Evolutionary conservation across 2,797 vertebrate species (phyloP), one percentile per base, ranked within the genome.

Genomic region (Ibycter americanus): DNA sequence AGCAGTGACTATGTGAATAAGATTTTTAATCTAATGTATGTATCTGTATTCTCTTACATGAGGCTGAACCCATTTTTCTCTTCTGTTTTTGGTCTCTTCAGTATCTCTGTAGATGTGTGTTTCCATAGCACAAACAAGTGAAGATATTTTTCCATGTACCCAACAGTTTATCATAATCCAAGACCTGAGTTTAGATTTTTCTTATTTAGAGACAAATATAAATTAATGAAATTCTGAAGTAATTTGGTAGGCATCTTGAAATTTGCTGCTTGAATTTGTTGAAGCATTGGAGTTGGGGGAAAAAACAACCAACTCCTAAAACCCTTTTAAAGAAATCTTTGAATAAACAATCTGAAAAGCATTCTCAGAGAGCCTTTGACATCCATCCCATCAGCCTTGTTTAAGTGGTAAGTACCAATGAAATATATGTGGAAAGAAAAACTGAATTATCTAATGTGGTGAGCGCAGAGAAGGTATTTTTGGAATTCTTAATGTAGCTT

Each of bases 401-500:
- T 96, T 80, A 91, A 34, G 13, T 96, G 88, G 74, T 76, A 74
- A 76, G 18, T 91, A 95, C 46, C 93, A 96, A 89, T 84, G 96
- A 92, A 86, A 80, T 25, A 31, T 47, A 40, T 54, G 56, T 90
- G 54, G 83, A 96, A 96, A 94, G 61, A 71, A 90, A 95, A 90
- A 40, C 85, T 89, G 76, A 83, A 87, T 96, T 94, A 96, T 95
- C 84, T 83, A 67, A 89, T 71, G 72, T 72, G 66, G 51, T 91
- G 71, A 96, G 87, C 84, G 46, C 11, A 95, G 76, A 90, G 83
- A 79, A 96, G 88, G 65, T 95, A 97, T 96, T 97, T 96, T 95
- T 96, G 87, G 92, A 96, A 97, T 95, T 97, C 96, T 97, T 97
- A 97, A 89, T 95, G 94, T 81, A 93, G 81, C 62, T 91, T 79